Percentiles rank a stretch among this genome's conserved stretches.
Conservation (phyloP, 2,888 invertebrate species). For the Pristionchus fissidentatus region DNA sequence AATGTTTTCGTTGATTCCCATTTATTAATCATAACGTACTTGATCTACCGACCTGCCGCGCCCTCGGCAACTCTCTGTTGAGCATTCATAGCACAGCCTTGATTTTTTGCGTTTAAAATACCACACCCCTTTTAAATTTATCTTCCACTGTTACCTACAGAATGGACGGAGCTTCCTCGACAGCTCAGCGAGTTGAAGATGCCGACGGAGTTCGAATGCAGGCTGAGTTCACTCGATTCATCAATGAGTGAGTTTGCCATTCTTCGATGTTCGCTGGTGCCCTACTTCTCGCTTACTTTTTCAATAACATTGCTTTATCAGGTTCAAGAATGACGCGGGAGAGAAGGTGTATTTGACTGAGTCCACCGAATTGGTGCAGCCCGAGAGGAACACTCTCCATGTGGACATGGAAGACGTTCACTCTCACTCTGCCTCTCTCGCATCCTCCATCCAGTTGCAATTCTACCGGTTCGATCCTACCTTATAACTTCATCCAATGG, state of each 20-base stretch:
- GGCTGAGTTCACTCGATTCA: slow-evolving; percentile 94
- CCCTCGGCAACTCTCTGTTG: too few relatives aligned
- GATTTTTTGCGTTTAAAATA: too few relatives aligned
- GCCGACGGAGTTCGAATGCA: slow-evolving; percentile 93
- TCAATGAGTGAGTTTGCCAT: slow-evolving; percentile 87
- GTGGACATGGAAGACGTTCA: slow-evolving; percentile 77
- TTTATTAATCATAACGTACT: too few relatives aligned
- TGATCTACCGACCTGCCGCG: too few relatives aligned
- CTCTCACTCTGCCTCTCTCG: slow-evolving; percentile 91
- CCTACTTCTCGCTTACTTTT: background rate
- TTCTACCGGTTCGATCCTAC: slow-evolving; percentile 83
- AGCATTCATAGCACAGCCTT: too few relatives aligned
- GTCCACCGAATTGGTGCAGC: slow-evolving; percentile 86
- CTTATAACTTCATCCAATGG: slow-evolving; percentile 82
- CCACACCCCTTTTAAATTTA: too few relatives aligned
- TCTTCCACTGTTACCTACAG: too few relatives aligned
- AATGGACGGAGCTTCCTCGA: background rate
- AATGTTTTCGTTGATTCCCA: too few relatives aligned
- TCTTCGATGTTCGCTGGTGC: background rate
- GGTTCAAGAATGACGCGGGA: slow-evolving; percentile 77
- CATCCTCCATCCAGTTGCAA: slow-evolving; percentile 93
- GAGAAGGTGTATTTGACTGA: slow-evolving; percentile 89
- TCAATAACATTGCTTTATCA: background rate
- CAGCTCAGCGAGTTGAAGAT: slow-evolving; percentile 80
- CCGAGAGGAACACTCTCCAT: slow-evolving; percentile 91